Percentiles rank a stretch among this genome's conserved stretches.
Evolutionary conservation across 2,797 vertebrate genomes (phyloP).

Genomic region (Allochrocebus solatus): DNA sequence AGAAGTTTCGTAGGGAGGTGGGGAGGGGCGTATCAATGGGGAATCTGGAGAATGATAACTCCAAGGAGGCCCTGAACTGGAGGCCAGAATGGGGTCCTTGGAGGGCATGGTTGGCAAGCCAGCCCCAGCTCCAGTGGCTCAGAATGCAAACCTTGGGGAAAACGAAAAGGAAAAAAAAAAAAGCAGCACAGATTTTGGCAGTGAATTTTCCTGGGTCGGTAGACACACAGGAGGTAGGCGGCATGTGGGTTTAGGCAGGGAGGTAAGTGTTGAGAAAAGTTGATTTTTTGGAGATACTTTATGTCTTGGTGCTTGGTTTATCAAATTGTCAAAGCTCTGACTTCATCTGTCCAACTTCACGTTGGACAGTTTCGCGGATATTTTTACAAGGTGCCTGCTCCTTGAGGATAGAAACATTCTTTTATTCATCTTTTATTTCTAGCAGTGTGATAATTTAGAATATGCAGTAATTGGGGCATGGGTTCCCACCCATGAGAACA

Average conservation of each 20-base stretch:
- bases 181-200: neutral
- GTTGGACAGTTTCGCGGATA: rapidly evolving
- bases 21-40: neutral
- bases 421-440: neutral
- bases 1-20: neutral
- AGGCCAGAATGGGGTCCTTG: neutral
- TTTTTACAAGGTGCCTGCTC: neutral
- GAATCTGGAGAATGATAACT: neutral
- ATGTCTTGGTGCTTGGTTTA: neutral
- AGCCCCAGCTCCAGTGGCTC: neutral
- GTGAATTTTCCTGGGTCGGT: neutral
- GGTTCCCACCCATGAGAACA: neutral
- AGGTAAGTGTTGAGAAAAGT: neutral
- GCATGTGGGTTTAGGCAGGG: neutral
- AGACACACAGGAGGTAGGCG: neutral
- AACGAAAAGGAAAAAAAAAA: neutral
- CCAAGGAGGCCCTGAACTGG: neutral
- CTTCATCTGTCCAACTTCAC: neutral
- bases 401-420: neutral
- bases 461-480: neutral
- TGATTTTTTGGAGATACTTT: neutral
- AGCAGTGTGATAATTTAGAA: neutral
- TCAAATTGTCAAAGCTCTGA: neutral
- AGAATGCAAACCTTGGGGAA: neutral
- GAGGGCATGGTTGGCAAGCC: neutral